phyloP scores from a whole-genome alignment of 2,888 invertebrate genomes.

The Zygothrica quintamaculata region DNA sequence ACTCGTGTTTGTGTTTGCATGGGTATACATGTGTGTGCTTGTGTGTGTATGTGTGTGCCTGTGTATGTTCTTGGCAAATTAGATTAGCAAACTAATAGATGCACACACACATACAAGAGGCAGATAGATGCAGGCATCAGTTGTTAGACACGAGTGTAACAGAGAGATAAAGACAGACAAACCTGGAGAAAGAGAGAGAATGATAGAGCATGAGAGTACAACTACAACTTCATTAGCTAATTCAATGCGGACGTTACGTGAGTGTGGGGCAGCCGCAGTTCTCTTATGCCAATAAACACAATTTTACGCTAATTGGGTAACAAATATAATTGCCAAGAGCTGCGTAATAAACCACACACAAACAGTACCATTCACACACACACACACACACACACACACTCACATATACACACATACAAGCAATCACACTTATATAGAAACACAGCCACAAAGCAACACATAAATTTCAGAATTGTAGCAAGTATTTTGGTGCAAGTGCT shows the following conservation, averaged over 20 bases:
- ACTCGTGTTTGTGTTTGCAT: conserved; percentile 1
- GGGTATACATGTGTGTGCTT: conserved; percentile 26
- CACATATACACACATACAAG: conserved; percentile 23
- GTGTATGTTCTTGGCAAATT: conserved; percentile 66
- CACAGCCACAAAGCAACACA: conserved; percentile 6
- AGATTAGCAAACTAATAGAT: conserved; percentile 71
- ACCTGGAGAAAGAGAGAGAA: background rate
- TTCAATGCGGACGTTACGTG: conserved; percentile 58
- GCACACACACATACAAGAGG: conserved; percentile 26
- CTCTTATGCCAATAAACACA: conserved; percentile 79
- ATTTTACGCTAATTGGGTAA: conserved; percentile 82
- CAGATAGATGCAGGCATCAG: background rate
- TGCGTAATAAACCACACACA: conserved; percentile 77
- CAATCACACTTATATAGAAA: conserved; percentile 7
- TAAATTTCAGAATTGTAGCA: conserved; percentile 51
- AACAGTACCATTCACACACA: conserved; percentile 24
- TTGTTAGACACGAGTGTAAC: conserved; percentile 14
- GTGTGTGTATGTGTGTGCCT: conserved; percentile 26
- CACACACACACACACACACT: conserved; percentile 34
- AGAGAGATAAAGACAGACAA: background rate
- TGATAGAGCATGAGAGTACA: too few relatives aligned
- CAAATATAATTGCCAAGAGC: conserved; percentile 83
- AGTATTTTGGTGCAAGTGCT: conserved; percentile 32
- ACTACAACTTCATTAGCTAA: conserved; percentile 79
- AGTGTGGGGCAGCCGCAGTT: conserved; percentile 25